A percentile compares a stretch with the other conserved stretches of the same genome.
These are phyloP conservation scores for Lepidurus apus DNA, from an alignment of 1,140 invertebrate genomes.

Conservation along the genomic window DNA sequence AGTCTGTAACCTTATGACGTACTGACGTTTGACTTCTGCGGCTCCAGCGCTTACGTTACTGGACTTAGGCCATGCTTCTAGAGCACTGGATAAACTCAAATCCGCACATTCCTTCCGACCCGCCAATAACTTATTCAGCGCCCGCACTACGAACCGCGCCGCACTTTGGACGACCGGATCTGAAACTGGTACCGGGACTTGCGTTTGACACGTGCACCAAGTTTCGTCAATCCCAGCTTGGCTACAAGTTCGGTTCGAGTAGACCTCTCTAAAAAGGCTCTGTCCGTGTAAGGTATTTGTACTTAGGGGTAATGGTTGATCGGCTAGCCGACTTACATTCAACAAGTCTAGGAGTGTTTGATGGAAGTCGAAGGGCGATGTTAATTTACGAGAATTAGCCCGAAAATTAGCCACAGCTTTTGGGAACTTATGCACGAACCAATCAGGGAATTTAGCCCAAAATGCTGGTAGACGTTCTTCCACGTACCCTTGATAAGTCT, in stretches of 20 bases:
- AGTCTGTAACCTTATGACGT: background rate
- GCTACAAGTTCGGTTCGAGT: background rate
- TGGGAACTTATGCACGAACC: background rate
- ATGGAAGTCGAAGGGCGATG: constrained; percentile 23
- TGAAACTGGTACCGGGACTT: background rate
- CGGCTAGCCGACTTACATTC: background rate
- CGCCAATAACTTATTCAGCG: background rate
- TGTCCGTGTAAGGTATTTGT: background rate
- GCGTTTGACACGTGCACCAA: background rate
- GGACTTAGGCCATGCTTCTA: background rate
- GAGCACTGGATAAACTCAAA: background rate
- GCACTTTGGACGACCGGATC: background rate
- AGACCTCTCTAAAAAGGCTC: background rate
- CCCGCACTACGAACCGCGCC: background rate
- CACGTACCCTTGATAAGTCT: constrained; percentile 10
- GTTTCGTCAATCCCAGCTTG: background rate
- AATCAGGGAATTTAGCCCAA: constrained; percentile 5
- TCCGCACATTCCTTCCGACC: background rate
- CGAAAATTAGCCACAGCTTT: background rate
- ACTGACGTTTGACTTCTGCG: background rate
- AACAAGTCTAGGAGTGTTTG: constrained; percentile 1
- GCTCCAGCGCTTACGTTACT: background rate
- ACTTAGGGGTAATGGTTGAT: background rate
- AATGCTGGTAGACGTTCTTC: constrained; percentile 16
- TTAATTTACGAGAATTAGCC: background rate